Evolutionary conservation across 2,888 invertebrate species (phyloP).

Genomic region (Sinhomidia bicolor): DNA sequence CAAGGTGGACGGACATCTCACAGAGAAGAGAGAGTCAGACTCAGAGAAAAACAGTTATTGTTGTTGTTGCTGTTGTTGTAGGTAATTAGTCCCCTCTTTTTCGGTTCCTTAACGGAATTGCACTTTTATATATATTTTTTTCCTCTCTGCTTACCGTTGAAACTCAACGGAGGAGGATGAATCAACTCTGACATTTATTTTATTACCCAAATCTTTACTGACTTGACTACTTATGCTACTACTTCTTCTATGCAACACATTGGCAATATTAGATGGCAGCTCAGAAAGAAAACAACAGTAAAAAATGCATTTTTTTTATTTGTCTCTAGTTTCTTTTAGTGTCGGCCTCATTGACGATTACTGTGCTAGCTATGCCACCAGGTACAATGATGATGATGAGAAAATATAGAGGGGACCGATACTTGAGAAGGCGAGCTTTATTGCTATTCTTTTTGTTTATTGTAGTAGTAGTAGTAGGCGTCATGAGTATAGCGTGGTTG

Average conservation of each 20-base stretch:
- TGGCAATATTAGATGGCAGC: no score
- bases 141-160: no score
- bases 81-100: constrained; percentile 61
- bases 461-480: background rate
- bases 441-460: background rate
- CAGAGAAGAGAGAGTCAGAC: background rate
- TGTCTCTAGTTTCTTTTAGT: no score
- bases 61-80: constrained; percentile 5
- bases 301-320: no score
- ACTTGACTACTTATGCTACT: background rate
- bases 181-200: constrained; percentile 70
- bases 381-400: background rate
- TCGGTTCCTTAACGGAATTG: no score
- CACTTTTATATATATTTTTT: no score
- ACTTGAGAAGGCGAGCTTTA: background rate
- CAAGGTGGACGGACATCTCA: background rate
- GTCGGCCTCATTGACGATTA: no score
- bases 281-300: no score
- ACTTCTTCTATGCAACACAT: no score
- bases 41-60: background rate
- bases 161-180: constrained; percentile 16
- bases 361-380: background rate
- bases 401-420: background rate
- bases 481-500: background rate
- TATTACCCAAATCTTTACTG: background rate